Base-by-base conservation (phyloP, 1,140 invertebrate genomes). In the Conus betulinus region DNA sequence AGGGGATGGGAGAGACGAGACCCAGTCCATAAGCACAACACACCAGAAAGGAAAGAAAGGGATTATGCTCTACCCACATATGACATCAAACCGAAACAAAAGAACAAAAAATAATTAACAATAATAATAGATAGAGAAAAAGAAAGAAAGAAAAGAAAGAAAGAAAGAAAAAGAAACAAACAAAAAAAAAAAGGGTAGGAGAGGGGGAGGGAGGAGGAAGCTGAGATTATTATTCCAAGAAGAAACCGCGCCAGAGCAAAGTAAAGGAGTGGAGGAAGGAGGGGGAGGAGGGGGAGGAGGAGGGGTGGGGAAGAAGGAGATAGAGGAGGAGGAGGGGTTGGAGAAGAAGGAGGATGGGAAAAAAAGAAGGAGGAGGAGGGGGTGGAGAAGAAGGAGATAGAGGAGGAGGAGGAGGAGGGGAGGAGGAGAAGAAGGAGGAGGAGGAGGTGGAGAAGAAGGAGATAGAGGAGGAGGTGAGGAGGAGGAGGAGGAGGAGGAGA, bases 111-210 rank as follows among this genome's bases (percentile, higher is more conserved):
- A 85, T 17, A 85, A 85, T 17, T n/a, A 85, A 85, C 0, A 27
- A 85, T 13, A 23, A 71, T 17, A n/a, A 3, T 6, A n/a, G 1
- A 71, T 7, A 71, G 23, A 5, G 20, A 20, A 7, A 71, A 23
- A 76, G 57, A 87, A 87, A 23, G 55, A 87, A 23, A 87, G 55
- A 27, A 79, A 11, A 39, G 78, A 76, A 23, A 74, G 11, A 53
- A 39, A 81, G 52, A 79, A 78, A 23, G 2, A 87, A 52, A 25
- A 51, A 81, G 71, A 53, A 78, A 71, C 8, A 23, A 7, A 71
- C 7, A 17, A 60, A 60, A 27, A 87, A 23, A 63, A 63, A 63
- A 20, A 17, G 74, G 17, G 60, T 8, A 15, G 60, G 39, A 52
- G 15, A 78, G 39, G 57, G 0, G 39, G 27, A 87, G 39, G 87